Base-by-base conservation (phyloP, 2,797 vertebrate species). In the Podarcis lilfordi region DNA sequence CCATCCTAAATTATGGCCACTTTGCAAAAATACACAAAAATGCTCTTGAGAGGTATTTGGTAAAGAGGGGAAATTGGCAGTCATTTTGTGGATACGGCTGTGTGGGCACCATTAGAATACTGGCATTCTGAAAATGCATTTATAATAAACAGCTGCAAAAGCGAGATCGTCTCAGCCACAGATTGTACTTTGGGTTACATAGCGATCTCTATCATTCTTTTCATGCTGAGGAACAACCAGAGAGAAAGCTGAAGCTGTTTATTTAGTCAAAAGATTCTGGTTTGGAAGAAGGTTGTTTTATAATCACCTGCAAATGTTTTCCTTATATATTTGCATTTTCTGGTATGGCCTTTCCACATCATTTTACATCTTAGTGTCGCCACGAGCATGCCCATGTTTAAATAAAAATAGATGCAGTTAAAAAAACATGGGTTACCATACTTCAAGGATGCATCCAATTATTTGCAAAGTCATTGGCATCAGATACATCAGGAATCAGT, bases 231-330 rank as follows among this genome's bases (percentile, higher is more conserved):
- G 69, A 88, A 87, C 77, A 82, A 37, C 23, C 72, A 50, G 40
- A 5, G 66, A 72, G 45, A 80, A 86, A 55, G 45, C 77, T 59
- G 82, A 89, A 61, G 43, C 19, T 82, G 17, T 74, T 93, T 82
- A 86, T 79, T 93, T 72, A 87, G 80, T 43, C 71, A 75, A 25
- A 61, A 27, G 83, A 59, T 32, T 5, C 61, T 83, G 0, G 1
- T 76, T 92, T 87, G 88, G 94, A 94, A 86, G 88, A 92, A 93
- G 76, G 88, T 84, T 37, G 84, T 87, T 91, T 50, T 93, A 90
- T 87, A 86, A 95, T 86, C 90, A 88, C 88, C 8, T 89, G 92
- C 77, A 94, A 91, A 80, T 74, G 5, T 80, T 72, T 82, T 86
- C 82, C 68, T 89, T 86, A 80, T 19, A 61, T 59, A 35, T 94